phyloP scores from a whole-genome alignment of 2,888 invertebrate species.

The Caenorhabditis afra region DNA sequence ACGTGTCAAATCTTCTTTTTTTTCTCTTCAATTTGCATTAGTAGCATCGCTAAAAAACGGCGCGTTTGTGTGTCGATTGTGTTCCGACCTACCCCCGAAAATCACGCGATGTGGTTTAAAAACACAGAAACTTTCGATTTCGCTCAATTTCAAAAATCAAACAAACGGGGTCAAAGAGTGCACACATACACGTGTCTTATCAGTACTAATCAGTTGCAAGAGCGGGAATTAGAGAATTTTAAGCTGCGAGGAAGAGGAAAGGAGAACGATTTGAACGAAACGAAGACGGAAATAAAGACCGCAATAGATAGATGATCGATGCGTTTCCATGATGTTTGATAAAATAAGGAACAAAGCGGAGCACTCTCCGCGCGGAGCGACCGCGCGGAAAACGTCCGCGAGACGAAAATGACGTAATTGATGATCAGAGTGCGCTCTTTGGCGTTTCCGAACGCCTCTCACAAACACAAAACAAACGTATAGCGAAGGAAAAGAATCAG shows the following conservation, averaged over 20 bases:
- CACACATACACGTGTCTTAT: conserved; percentile 25
- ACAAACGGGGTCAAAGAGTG: conserved; percentile 24
- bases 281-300: conserved; percentile 17
- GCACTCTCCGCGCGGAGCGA: conserved; percentile 35
- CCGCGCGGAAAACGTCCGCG: not conserved
- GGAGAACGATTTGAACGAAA: conserved; percentile 4
- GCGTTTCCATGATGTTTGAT: conserved; percentile 41
- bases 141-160: conserved; percentile 30
- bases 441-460: conserved; percentile 6
- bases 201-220: conserved; percentile 5
- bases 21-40: not conserved
- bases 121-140: conserved; percentile 36
- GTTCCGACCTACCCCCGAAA: conserved; percentile 4
- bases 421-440: conserved; percentile 18
- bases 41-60: conserved; percentile 1
- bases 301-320: conserved; percentile 14
- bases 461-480: conserved; percentile 50
- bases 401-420: conserved; percentile 38
- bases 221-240: not conserved
- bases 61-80: conserved; percentile 14
- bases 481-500: conserved; percentile 22
- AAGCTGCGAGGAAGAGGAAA: too few species aligned
- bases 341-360: conserved; percentile 41
- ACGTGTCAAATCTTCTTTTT: not conserved
- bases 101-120: conserved; percentile 27